phyloP scores from a whole-genome alignment of 2,113 vertebrate species.

The Jacana jacana region DNA sequence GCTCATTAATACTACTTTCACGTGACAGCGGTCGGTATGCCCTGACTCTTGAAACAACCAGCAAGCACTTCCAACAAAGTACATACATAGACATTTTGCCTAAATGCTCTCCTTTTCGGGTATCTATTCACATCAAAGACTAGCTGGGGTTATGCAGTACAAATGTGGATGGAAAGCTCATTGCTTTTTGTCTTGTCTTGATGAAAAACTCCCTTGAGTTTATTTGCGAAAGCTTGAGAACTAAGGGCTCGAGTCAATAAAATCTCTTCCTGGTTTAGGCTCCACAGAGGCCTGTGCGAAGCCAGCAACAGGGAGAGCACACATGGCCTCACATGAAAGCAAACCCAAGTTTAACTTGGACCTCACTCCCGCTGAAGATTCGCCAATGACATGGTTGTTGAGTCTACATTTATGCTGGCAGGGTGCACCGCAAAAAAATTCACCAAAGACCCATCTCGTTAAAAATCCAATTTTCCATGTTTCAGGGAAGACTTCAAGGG shows the following conservation, averaged over 20 bases:
- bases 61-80: background rate
- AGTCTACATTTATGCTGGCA: background rate
- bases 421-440: background rate
- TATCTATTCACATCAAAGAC: background rate
- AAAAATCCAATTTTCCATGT: background rate
- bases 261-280: background rate
- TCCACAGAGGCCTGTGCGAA: background rate
- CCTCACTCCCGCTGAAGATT: background rate
- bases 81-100: background rate
- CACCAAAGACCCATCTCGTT: background rate
- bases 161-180: background rate
- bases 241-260: background rate
- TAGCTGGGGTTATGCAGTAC: background rate
- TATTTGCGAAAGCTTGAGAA: background rate
- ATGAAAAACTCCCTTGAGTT: background rate
- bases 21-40: background rate
- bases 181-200: background rate
- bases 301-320: background rate
- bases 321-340: background rate
- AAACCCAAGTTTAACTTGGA: slow-evolving; percentile 1
- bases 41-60: background rate
- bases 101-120: background rate
- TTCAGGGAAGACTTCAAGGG: background rate
- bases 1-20: background rate
- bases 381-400: background rate